Evolutionary conservation across 2,797 vertebrate genomes (phyloP).

Genomic region (Pseudochirops corinnae): DNA sequence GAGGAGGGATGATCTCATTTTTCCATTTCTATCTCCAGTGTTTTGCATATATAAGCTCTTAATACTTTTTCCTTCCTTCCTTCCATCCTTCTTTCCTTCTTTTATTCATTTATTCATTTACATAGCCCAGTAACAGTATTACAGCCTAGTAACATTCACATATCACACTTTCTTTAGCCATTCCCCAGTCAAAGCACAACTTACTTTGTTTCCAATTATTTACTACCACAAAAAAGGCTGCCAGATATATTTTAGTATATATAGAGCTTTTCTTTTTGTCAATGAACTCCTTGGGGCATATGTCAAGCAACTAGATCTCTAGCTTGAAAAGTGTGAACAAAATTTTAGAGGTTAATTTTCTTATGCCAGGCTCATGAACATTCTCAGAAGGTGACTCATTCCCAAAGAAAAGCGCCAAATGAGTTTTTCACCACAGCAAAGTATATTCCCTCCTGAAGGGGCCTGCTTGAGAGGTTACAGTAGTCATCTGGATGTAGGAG

Average conservation of each 20-base stretch:
- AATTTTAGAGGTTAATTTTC: neutral
- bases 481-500: neutral
- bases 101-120: neutral
- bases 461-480: neutral
- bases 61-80: neutral
- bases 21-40: neutral
- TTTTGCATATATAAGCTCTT: neutral
- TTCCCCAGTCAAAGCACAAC: conserved; percentile 31
- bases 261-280: conserved; percentile 13
- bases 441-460: neutral
- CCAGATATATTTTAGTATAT: neutral
- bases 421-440: neutral
- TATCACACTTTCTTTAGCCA: neutral
- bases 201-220: conserved; percentile 32
- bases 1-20: neutral
- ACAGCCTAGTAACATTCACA: neutral
- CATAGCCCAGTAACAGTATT: neutral
- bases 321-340: neutral
- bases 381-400: neutral
- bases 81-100: neutral
- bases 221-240: neutral
- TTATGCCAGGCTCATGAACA: conserved; percentile 13
- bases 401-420: neutral
- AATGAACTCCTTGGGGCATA: neutral
- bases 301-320: neutral